phyloP scores from a whole-genome alignment of 2,797 vertebrate genomes.

The Moxostoma hubbsi region DNA sequence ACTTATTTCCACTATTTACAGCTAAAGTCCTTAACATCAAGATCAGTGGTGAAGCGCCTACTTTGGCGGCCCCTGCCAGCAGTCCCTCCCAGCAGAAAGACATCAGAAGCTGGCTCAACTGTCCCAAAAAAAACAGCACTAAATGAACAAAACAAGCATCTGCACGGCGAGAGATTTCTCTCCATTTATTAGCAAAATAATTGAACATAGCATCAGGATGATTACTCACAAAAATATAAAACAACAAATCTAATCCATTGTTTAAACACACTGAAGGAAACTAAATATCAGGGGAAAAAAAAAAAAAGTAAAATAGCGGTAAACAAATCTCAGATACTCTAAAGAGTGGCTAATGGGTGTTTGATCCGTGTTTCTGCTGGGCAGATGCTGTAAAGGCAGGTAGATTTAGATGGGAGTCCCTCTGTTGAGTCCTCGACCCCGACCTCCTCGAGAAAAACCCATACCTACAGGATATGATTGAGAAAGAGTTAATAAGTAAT shows the following conservation, averaged over 20 bases:
- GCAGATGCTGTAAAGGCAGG: background rate
- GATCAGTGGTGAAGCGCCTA: conserved; percentile 64
- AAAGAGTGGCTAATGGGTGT: background rate
- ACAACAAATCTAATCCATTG: conserved; percentile 23
- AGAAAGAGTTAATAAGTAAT: background rate
- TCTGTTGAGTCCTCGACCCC: conserved; percentile 49
- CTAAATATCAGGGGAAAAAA: background rate
- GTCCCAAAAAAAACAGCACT: conserved; percentile 51
- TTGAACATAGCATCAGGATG: conserved; percentile 40
- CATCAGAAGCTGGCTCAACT: conserved; percentile 70
- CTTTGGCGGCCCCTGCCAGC: conserved; percentile 57
- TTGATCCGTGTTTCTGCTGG: conserved; percentile 12
- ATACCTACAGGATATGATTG: conserved; percentile 26
- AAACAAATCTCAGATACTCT: background rate
- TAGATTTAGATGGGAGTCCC: conserved; percentile 40
- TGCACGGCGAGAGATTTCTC: conserved; percentile 25
- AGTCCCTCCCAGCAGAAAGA: conserved; percentile 59
- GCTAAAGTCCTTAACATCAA: conserved; percentile 70
- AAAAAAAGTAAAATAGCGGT: conserved; percentile 27
- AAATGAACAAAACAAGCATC: background rate
- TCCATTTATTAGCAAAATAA: conserved; percentile 57
- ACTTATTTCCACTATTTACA: conserved; percentile 50
- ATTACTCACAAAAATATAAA: conserved; percentile 52
- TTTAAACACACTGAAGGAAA: background rate
- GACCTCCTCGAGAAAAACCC: conserved; percentile 43